phyloP scores from a whole-genome alignment of 2,888 invertebrate species.

The Rhagonycha lutea region DNA sequence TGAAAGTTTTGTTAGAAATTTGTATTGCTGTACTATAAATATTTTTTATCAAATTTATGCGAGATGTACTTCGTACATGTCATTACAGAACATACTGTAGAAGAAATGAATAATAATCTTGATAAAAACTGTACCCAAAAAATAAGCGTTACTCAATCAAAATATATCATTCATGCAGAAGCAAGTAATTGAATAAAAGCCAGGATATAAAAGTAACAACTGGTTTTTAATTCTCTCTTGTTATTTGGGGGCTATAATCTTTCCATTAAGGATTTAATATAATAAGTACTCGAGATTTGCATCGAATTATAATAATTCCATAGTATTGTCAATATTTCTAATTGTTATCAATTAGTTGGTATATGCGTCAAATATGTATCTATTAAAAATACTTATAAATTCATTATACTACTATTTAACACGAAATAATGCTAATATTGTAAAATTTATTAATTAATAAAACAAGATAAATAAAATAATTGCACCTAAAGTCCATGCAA shows the following conservation, averaged over 20 bases:
- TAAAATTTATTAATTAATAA: slow-evolving; percentile 1
- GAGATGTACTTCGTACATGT: not conserved
- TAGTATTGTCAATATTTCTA: not conserved
- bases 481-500: slow-evolving; percentile 11
- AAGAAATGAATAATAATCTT: not conserved
- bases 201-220: slow-evolving; percentile 30
- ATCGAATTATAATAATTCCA: not conserved
- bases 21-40: not conserved
- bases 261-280: slow-evolving; percentile 12
- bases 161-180: slow-evolving; percentile 17
- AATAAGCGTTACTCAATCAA: slow-evolving; percentile 18
- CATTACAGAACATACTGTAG: not conserved
- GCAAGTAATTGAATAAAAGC: slow-evolving; percentile 32
- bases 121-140: not conserved
- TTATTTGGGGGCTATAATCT: slow-evolving; percentile 30
- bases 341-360: not conserved
- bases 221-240: slow-evolving; percentile 35
- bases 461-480: not conserved
- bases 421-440: not conserved
- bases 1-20: too few relatives aligned
- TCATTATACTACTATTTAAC: not conserved
- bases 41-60: not conserved
- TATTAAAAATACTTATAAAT: not conserved
- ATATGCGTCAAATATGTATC: not conserved
- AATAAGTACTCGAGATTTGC: not conserved